Conservation (phyloP, 2,888 invertebrate genomes). For the Prosapia bicincta region DNA sequence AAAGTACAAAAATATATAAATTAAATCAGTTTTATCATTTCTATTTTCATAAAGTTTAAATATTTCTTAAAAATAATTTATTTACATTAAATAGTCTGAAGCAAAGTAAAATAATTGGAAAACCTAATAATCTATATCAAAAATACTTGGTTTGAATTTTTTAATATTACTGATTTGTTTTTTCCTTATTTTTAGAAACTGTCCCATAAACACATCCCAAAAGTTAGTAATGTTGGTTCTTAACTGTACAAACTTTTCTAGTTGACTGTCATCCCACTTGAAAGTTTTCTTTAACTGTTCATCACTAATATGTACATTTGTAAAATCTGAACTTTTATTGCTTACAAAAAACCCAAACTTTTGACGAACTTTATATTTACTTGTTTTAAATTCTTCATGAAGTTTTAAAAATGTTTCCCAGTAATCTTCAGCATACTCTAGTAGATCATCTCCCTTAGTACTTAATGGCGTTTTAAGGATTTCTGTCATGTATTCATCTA, state of each 20-base stretch:
- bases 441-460: not conserved
- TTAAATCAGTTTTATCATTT: too few relatives aligned
- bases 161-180: not conserved
- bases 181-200: not conserved
- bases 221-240: not conserved
- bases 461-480: not conserved
- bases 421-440: not conserved
- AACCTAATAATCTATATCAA: not conserved
- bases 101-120: not conserved
- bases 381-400: not conserved
- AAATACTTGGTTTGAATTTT: not conserved
- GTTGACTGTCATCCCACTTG: not conserved
- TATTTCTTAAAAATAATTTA: not conserved
- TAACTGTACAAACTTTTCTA: not conserved
- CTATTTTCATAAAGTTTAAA: too few relatives aligned
- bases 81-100: too few relatives aligned
- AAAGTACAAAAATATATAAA: too few relatives aligned
- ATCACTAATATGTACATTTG: not conserved
- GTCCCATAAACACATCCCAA: not conserved
- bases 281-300: not conserved
- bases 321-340: not conserved
- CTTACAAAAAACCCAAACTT: not conserved
- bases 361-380: not conserved
- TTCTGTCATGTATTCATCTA: not conserved
- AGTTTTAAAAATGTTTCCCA: not conserved